Conservation (phyloP, 2,797 vertebrate genomes). For the Leptodactylus fallax region DNA sequence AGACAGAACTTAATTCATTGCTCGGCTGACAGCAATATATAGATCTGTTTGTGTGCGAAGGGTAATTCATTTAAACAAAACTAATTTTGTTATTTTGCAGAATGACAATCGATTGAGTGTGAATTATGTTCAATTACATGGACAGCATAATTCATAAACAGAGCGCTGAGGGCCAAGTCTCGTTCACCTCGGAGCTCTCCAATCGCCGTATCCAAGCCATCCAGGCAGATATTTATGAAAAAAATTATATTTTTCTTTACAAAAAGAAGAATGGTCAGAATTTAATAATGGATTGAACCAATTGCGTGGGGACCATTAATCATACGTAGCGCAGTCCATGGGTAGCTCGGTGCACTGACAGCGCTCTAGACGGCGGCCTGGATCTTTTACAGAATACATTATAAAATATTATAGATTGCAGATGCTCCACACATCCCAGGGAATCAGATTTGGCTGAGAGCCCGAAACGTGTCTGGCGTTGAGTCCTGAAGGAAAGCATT, state of each 20-base stretch:
- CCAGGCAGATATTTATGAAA: neutral
- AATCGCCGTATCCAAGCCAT: neutral
- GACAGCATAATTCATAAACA: neutral
- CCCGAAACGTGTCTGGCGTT: neutral
- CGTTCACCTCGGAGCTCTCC: neutral
- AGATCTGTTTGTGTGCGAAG: no score
- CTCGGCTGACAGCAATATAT: no score
- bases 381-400: neutral
- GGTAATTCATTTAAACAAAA: no score
- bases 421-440: neutral
- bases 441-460: neutral
- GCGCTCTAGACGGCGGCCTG: neutral
- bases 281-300: neutral
- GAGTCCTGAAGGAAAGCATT: neutral
- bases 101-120: neutral
- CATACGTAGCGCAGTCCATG: neutral
- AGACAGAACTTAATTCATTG: no score
- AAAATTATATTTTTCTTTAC: neutral
- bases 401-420: conserved; percentile 7
- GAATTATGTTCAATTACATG: neutral
- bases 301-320: neutral
- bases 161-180: neutral
- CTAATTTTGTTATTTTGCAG: neutral
- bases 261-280: neutral
- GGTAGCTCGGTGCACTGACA: neutral